phyloP scores from a whole-genome alignment of 2,113 vertebrate species.

The Oreotragus oreotragus region DNA sequence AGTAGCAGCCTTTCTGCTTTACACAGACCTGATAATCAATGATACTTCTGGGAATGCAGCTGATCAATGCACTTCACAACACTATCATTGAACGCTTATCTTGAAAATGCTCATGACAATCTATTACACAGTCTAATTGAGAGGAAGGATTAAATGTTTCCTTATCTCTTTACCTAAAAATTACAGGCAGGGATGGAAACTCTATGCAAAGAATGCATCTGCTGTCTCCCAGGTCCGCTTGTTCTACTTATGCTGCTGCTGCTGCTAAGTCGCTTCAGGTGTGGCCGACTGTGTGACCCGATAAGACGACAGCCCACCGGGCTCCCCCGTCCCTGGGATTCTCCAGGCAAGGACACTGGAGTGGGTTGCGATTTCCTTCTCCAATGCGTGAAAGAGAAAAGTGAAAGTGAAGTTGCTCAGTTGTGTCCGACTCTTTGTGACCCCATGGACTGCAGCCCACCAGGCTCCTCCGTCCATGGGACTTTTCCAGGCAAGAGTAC shows the following conservation, averaged over 20 bases:
- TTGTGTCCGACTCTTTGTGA: accelerated
- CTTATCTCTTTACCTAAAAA: slow-evolving; percentile 56
- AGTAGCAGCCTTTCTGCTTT: neutral
- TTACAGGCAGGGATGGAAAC: slow-evolving; percentile 7
- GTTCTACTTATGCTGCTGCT: neutral
- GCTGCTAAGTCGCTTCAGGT: neutral
- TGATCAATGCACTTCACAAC: slow-evolving; percentile 52
- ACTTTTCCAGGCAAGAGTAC: no score
- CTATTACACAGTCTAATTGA: slow-evolving; percentile 56
- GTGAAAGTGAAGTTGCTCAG: no score
- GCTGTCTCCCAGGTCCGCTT: neutral
- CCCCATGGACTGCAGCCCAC: no score
- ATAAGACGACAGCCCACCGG: neutral
- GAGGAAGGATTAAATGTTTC: slow-evolving; percentile 63
- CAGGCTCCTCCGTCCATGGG: no score
- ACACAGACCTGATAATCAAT: slow-evolving; percentile 48
- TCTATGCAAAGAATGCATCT: neutral
- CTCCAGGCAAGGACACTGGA: neutral
- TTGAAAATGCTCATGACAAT: slow-evolving; percentile 54
- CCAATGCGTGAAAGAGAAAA: no score
- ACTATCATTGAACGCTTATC: slow-evolving; percentile 35
- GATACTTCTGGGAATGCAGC: neutral
- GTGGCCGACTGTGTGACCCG: accelerated
- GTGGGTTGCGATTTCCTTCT: neutral
- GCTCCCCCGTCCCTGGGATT: accelerated